Base-by-base conservation (phyloP, 2,888 invertebrate species). In the Caenorhabditis sulstoni region DNA sequence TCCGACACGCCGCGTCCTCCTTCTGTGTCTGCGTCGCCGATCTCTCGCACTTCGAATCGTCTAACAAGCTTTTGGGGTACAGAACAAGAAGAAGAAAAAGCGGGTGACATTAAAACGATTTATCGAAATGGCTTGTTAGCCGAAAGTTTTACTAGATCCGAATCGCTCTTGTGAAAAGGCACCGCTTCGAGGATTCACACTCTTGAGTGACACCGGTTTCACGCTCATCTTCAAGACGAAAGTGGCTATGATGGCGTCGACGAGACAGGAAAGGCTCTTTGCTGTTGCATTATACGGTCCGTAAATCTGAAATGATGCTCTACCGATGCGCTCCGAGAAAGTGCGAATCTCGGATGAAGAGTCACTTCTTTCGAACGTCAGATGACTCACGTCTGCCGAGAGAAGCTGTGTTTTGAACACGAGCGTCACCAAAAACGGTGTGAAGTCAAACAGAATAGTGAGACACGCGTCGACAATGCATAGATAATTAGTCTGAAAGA, bases 231-330 rank as follows among this genome's bases (percentile, higher is more conserved):
- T 70, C 44, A 70, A 18, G 18, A 70, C 29, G 23, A 45, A 70
- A 9, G 70, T 70, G 4, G 70, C 70, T 23, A 70, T 61, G 22
- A 70, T 47, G 45, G 70, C 70, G 29, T 70, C 70, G 47, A 70
- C 16, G n/a, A 70, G n/a, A 12, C 70, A 70, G 5, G 70, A 39
- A 7, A 61, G 9, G 16, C 70, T 70, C 52, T 70, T 70, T 4
- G 61, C 61, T 1, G 70, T 70, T 1, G 70, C 70, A 11, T 61
- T 70, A 45, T 70, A 70, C 8, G 70, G 70, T 11, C 70, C 70
- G 55, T 70, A 70, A 61, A 70, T 61, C 70, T 70, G 59, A 14
- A 68, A n/a, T n/a, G n/a, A n/a, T n/a, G n/a, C n/a, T n/a, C n/a
- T n/a, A n/a, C n/a, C n/a, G n/a, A n/a, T n/a, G n/a, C n/a, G n/a